Evolutionary conservation across 2,113 vertebrate species (phyloP).

Genomic region (Otus sunia): DNA sequence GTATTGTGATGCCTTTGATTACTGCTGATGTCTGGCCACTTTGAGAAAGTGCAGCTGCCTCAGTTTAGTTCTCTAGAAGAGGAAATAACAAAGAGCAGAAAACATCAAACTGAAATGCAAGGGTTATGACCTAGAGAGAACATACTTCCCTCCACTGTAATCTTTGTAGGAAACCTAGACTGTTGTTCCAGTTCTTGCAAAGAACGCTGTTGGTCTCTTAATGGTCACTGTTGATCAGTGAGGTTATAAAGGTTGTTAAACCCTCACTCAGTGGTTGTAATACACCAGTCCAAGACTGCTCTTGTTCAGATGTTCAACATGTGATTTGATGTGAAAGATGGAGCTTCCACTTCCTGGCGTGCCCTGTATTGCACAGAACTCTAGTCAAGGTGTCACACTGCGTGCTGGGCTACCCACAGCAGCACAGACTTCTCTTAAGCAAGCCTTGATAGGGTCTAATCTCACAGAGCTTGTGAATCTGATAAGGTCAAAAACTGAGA

Average conservation of each 20-base stretch:
- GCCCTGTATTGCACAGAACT: neutral
- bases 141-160: neutral
- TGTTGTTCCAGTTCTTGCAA: neutral
- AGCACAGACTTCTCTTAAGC: neutral
- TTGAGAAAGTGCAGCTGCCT: neutral
- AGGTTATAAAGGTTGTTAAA: neutral
- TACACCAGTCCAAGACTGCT: neutral
- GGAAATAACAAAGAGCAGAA: neutral
- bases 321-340: neutral
- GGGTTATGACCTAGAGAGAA: neutral
- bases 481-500: neutral
- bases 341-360: neutral
- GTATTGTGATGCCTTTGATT: neutral
- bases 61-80: neutral
- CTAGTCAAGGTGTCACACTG: neutral
- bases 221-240: neutral
- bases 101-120: neutral
- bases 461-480: neutral
- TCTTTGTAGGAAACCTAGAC: neutral
- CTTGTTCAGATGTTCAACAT: neutral
- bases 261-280: neutral
- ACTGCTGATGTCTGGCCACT: neutral
- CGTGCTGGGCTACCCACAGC: neutral
- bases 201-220: neutral
- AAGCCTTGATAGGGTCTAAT: neutral